Evolutionary conservation across 2,113 vertebrate species (phyloP).

Genomic region (Datnioides undecimradiatus): DNA sequence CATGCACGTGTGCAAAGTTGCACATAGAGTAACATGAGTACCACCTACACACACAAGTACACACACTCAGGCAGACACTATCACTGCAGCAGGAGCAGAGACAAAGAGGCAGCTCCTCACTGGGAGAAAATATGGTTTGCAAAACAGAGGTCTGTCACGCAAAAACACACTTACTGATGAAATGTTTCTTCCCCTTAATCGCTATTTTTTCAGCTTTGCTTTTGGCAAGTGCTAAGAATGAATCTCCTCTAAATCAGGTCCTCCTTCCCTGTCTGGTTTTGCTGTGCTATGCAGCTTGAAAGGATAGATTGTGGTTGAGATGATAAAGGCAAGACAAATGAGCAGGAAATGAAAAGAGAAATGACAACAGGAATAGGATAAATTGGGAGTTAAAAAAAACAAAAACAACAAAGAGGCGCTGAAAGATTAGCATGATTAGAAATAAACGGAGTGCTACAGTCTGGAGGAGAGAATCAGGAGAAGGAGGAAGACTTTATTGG

Average conservation of each 20-base stretch:
- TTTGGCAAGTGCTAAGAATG: neutral
- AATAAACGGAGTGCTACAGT: slow-evolving; percentile 1
- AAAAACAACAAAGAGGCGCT: neutral
- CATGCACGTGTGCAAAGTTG: slow-evolving; percentile 6
- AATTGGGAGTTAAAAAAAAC: slow-evolving; percentile 6
- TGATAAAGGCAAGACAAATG: slow-evolving; percentile 24
- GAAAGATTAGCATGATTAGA: slow-evolving; percentile 9
- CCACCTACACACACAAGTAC: slow-evolving; percentile 33
- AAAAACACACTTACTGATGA: slow-evolving; percentile 12
- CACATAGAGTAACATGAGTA: slow-evolving; percentile 5
- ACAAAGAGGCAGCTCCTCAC: slow-evolving; percentile 61
- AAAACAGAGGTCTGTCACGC: neutral
- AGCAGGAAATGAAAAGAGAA: slow-evolving; percentile 36
- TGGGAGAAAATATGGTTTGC: slow-evolving; percentile 5
- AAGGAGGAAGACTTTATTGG: slow-evolving; percentile 7
- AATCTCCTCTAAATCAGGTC: slow-evolving; percentile 23
- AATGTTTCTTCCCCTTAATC: slow-evolving; percentile 3
- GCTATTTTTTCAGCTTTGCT: neutral
- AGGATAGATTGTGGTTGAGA: neutral
- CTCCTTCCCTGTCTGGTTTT: slow-evolving; percentile 30
- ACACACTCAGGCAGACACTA: slow-evolving; percentile 8
- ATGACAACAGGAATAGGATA: neutral
- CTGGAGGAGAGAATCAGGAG: slow-evolving; percentile 20
- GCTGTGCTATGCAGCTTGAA: neutral
- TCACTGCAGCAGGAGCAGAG: slow-evolving; percentile 54